Conservation (phyloP, 2,888 invertebrate genomes). For the Caenorhabditis sinica region DNA sequence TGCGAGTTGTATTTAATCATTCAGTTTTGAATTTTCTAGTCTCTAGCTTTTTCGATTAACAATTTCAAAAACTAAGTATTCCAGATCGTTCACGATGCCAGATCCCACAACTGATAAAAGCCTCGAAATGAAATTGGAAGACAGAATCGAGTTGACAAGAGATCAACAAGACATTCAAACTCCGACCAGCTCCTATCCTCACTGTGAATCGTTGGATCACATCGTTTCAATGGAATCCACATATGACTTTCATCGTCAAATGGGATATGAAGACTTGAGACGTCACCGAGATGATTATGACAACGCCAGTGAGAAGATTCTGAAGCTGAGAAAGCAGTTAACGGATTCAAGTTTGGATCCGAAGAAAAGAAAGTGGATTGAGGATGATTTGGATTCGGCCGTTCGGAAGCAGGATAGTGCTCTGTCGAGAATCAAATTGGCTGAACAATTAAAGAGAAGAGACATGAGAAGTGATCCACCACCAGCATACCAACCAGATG, state of each 20-base stretch:
- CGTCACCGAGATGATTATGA: conserved; percentile 27
- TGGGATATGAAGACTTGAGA: conserved; percentile 22
- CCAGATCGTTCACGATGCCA: not conserved
- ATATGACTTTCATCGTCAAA: conserved; percentile 28
- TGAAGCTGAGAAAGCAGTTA: conserved; percentile 20
- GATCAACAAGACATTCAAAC: conserved; percentile 18
- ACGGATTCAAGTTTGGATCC: conserved; percentile 28
- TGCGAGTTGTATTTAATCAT: too few species aligned
- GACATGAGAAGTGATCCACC: conserved; percentile 28
- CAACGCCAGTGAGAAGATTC: conserved; percentile 8
- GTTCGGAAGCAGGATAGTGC: conserved; percentile 41
- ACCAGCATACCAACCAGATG: conserved; percentile 26
- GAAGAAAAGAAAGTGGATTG: conserved; percentile 35
- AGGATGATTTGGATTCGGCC: conserved; percentile 30
- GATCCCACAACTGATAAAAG: conserved; percentile 8
- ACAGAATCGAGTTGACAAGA: conserved; percentile 17
- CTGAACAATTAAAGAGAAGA: conserved; percentile 17
- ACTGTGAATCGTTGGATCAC: conserved; percentile 44
- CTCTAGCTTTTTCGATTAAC: too few species aligned
- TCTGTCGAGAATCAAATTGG: conserved; percentile 16
- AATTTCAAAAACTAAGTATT: too few species aligned
- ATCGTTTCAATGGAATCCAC: conserved; percentile 31
- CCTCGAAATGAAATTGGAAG: conserved; percentile 12
- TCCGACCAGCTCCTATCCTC: conserved; percentile 28
- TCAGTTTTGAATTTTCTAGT: too few species aligned